Percentiles rank a stretch among this genome's conserved stretches.
These are phyloP conservation scores for Rhamnusium bicolor DNA, from an alignment of 2,888 invertebrate species.

Conservation along the genomic window DNA sequence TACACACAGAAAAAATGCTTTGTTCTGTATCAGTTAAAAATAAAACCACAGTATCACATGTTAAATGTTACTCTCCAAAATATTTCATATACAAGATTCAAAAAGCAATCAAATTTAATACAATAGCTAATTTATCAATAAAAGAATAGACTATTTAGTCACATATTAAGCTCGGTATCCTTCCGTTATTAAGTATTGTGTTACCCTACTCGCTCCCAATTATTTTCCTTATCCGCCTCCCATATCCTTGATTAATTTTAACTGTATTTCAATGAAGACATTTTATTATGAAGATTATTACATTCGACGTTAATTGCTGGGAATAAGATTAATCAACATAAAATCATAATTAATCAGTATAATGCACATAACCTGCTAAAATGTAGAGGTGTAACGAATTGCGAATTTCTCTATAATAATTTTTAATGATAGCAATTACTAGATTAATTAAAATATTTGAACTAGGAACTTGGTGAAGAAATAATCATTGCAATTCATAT, in stretches of 20 bases:
- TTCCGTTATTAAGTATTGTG: no score
- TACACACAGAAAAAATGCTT: no score
- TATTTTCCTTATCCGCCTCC: neutral
- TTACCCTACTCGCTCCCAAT: constrained; percentile 11
- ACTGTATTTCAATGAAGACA: constrained; percentile 23
- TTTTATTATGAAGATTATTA: constrained; percentile 23
- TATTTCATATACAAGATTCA: no score
- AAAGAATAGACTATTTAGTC: no score
- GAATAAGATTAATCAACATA: constrained; percentile 31
- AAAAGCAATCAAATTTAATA: no score
- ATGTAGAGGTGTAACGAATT: constrained; percentile 23
- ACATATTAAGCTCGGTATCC: no score
- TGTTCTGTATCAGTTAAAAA: no score
- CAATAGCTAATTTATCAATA: no score
- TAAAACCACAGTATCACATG: no score
- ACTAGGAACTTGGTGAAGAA: neutral
- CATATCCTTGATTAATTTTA: constrained; percentile 12
- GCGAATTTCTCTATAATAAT: constrained; percentile 4
- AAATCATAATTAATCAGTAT: constrained; percentile 29
- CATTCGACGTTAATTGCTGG: constrained; percentile 32
- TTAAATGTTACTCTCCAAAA: no score
- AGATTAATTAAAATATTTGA: constrained; percentile 15
- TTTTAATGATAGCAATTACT: constrained; percentile 13
- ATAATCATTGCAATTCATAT: no score
- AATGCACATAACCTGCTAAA: constrained; percentile 25